Percentiles rank a stretch among this genome's conserved stretches.
phyloP scores from a whole-genome alignment of 2,113 vertebrate species.

The Antechinus stuartii region DNA sequence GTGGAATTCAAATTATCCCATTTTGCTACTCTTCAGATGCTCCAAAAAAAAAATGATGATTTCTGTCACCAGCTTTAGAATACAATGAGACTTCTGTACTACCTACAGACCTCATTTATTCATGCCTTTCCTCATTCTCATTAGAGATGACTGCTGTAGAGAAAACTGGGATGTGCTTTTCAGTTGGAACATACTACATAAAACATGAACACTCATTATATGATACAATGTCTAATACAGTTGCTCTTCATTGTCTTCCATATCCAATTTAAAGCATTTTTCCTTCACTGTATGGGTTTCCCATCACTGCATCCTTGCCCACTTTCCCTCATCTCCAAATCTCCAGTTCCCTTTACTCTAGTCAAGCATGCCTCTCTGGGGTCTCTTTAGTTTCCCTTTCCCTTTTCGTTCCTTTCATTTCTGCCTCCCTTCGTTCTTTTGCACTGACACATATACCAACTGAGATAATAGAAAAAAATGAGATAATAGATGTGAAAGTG shows the following conservation, averaged over 20 bases:
- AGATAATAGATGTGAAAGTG: slow-evolving; percentile 55
- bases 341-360: neutral
- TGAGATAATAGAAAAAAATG: slow-evolving; percentile 44
- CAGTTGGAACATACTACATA: neutral
- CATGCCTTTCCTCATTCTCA: neutral
- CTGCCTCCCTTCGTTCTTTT: slow-evolving; percentile 51
- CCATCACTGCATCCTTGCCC: neutral
- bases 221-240: neutral
- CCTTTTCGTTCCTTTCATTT: slow-evolving; percentile 48
- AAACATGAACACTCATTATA: slow-evolving; percentile 25
- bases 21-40: neutral
- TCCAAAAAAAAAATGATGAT: neutral
- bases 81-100: slow-evolving; percentile 2
- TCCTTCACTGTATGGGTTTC: slow-evolving; percentile 25
- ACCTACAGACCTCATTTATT: neutral
- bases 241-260: slow-evolving; percentile 6
- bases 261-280: slow-evolving; percentile 20
- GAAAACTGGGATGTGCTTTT: slow-evolving; percentile 23
- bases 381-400: slow-evolving; percentile 41
- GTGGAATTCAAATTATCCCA: neutral
- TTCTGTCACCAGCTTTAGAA: slow-evolving; percentile 3
- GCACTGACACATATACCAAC: slow-evolving; percentile 52
- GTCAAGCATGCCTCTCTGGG: slow-evolving; percentile 46
- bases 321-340: neutral
- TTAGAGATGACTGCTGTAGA: neutral